A percentile compares a stretch with the other conserved stretches of the same genome.
Conservation (phyloP, 2,797 vertebrate genomes). For the Myiotriccus ornatus region DNA sequence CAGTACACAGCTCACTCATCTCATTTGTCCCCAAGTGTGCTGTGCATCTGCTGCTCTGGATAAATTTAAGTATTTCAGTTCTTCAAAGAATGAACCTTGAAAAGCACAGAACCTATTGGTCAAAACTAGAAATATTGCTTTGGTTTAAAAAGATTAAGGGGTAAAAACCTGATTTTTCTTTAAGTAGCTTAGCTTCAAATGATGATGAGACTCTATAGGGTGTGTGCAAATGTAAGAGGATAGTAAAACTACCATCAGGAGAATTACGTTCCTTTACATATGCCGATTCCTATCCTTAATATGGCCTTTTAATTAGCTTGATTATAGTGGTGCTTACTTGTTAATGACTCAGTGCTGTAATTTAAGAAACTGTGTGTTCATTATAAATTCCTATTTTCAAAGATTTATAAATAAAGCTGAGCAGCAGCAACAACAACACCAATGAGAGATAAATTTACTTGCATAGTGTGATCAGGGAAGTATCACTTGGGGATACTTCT, state of each 20-base stretch:
- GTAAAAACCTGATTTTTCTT: conserved; percentile 9
- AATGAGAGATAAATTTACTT: background rate
- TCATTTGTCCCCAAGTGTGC: conserved; percentile 48
- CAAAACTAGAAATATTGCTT: conserved; percentile 26
- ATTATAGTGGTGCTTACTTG: conserved; percentile 45
- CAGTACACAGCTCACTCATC: conserved; percentile 45
- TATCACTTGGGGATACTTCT: conserved; percentile 15
- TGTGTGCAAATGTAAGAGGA: conserved; percentile 42
- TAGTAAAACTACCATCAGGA: conserved; percentile 44
- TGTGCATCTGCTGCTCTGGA: conserved; percentile 47
- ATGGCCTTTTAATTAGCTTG: conserved; percentile 62
- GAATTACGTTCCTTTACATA: conserved; percentile 54
- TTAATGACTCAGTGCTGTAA: conserved; percentile 27
- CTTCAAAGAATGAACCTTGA: conserved; percentile 51
- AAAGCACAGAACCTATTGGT: conserved; percentile 32
- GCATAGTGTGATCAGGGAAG: conserved; percentile 8
- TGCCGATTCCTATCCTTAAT: conserved; percentile 39
- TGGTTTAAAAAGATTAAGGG: conserved; percentile 35
- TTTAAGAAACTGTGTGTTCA: conserved; percentile 46
- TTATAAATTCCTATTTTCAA: conserved; percentile 42
- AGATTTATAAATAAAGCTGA: conserved; percentile 44
- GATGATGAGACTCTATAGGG: background rate
- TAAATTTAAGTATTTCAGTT: conserved; percentile 31
- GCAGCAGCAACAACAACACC: conserved; percentile 3
- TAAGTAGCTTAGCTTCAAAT: conserved; percentile 39